phyloP scores from a whole-genome alignment of 2,113 vertebrate species.

The Crotophaga sulcirostris region DNA sequence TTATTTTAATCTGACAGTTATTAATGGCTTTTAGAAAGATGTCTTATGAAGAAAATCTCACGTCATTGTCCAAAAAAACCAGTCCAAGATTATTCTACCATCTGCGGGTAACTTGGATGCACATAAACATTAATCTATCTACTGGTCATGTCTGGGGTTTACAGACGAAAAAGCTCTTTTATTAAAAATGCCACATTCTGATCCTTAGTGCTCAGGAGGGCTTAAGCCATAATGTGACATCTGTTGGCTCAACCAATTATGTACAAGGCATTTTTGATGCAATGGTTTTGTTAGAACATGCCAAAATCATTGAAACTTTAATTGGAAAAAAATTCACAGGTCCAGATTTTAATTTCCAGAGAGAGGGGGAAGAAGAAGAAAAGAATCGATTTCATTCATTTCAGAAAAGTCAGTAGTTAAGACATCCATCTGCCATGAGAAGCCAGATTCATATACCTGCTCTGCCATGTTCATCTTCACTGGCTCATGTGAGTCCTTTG shows the following conservation, averaged over 20 bases:
- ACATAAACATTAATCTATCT: slow-evolving; percentile 50
- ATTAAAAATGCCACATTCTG: slow-evolving; percentile 67
- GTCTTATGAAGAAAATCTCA: slow-evolving; percentile 48
- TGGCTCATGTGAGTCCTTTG: neutral
- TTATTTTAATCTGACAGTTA: slow-evolving; percentile 48
- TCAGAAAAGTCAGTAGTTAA: slow-evolving; percentile 43
- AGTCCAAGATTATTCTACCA: slow-evolving; percentile 55
- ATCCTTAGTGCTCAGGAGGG: slow-evolving; percentile 61
- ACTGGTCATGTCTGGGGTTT: slow-evolving; percentile 56
- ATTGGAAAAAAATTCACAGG: slow-evolving; percentile 54
- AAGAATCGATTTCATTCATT: slow-evolving; percentile 11
- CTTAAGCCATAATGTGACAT: slow-evolving; percentile 66
- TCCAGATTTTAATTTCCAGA: slow-evolving; percentile 63
- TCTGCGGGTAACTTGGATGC: slow-evolving; percentile 59
- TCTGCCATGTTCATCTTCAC: neutral
- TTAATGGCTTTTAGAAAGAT: slow-evolving; percentile 48
- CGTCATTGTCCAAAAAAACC: slow-evolving; percentile 45
- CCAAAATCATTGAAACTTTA: slow-evolving; percentile 65
- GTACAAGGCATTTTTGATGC: slow-evolving; percentile 53
- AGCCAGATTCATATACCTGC: neutral
- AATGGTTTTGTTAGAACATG: slow-evolving; percentile 53
- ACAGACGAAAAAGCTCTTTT: slow-evolving; percentile 54
- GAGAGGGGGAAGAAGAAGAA: slow-evolving; percentile 16
- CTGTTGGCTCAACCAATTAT: slow-evolving; percentile 63
- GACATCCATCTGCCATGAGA: slow-evolving; percentile 51